Evolutionary conservation across 1,140 invertebrate genomes (phyloP), one percentile per base, ranked within the genome.

Genomic region (Glomeris maerens): DNA sequence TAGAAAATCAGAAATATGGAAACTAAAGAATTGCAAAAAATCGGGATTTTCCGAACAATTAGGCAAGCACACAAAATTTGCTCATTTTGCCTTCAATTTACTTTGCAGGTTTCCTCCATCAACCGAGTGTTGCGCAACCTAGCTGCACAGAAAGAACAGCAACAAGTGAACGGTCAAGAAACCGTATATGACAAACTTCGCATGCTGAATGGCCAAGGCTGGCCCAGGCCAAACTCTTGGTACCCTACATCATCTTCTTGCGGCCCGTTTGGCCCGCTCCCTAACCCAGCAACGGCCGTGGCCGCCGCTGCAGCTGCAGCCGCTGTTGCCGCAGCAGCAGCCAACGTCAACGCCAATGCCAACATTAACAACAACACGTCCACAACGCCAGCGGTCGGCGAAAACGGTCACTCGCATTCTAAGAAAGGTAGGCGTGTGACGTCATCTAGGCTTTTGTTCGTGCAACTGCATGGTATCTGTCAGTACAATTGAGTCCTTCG

Each of bases 51-150:
- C n/a, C n/a, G n/a, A n/a, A n/a, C n/a, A n/a, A n/a, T n/a, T n/a
- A n/a, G n/a, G n/a, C n/a, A n/a, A n/a, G n/a, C n/a, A n/a, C n/a
- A n/a, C n/a, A n/a, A n/a, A n/a, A n/a, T n/a, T n/a, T n/a, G n/a
- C n/a, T n/a, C n/a, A n/a, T n/a, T n/a, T n/a, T n/a, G n/a, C n/a
- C n/a, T n/a, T n/a, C n/a, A n/a, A 5, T 42, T 17, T 42, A 42
- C 5, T 42, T 10, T 55, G 17, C 70, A 95, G 91, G 91, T 96
- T 36, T 97, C 92, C 4, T 96, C 91, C n/a, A 97, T 96, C 59
- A 96, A 96, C 71, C 82, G 92, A 55, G 92, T 97, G n/a, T 72
- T 97, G 53, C 76, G 92, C 38, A 96, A 95, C 69, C 73, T 97
- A 48, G 85, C 89, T 0, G 84, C 88, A 3, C 20, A 4, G 17